Evolutionary conservation across 2,888 invertebrate genomes (phyloP).

Genomic region (Erebia epiphron): DNA sequence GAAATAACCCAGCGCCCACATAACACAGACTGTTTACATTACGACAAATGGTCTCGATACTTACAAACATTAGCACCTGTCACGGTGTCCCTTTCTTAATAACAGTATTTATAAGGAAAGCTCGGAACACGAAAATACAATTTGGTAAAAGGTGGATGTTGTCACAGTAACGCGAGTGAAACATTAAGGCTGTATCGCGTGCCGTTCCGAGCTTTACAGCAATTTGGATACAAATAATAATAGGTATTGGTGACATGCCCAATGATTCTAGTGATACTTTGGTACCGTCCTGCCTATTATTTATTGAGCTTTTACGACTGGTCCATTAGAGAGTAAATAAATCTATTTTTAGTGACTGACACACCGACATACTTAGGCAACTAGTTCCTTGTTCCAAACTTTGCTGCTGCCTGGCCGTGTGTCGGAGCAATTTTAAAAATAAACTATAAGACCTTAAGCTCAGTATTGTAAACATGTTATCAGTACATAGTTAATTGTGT

Average conservation of each 20-base stretch:
- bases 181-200: slow-evolving; percentile 72
- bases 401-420: no score
- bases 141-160: slow-evolving; percentile 80
- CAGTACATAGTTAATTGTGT: no score
- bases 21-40: slow-evolving; percentile 59
- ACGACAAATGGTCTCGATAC: slow-evolving; percentile 67
- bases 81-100: slow-evolving; percentile 76
- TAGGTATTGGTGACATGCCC: slow-evolving; percentile 40
- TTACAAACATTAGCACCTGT: slow-evolving; percentile 77
- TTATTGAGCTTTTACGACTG: neutral
- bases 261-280: slow-evolving; percentile 23
- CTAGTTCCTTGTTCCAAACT: no score
- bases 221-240: slow-evolving; percentile 58
- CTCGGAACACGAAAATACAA: slow-evolving; percentile 82
- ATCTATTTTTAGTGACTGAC: neutral
- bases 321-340: neutral
- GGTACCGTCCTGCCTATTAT: neutral
- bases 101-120: slow-evolving; percentile 83
- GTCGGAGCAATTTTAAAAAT: no score
- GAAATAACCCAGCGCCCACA: no score
- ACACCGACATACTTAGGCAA: no score
- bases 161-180: slow-evolving; percentile 78
- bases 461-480: no score
- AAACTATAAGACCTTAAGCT: no score
- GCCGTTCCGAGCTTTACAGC: slow-evolving; percentile 55